These are phyloP conservation scores for Pachyuromys duprasi DNA, from an alignment of 2,797 vertebrate species.

Conservation along the genomic window DNA sequence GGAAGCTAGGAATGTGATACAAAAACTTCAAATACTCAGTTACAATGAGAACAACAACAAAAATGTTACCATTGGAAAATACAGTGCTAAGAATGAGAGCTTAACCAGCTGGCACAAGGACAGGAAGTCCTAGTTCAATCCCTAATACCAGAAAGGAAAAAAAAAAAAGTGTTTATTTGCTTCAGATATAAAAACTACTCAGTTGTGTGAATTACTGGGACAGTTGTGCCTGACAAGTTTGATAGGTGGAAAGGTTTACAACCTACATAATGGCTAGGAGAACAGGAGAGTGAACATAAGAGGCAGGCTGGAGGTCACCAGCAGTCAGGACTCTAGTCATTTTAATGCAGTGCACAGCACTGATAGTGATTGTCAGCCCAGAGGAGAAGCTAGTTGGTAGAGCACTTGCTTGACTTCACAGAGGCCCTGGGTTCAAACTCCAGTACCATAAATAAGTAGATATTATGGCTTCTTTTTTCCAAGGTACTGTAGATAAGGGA, in stretches of 20 bases:
- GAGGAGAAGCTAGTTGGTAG: not conserved
- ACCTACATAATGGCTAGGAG: not conserved
- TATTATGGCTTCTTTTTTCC: not conserved
- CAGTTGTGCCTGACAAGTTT: not conserved
- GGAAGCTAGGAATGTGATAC: not conserved
- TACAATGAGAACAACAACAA: not conserved
- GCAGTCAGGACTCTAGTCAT: no score
- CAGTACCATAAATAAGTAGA: not conserved
- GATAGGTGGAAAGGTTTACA: not conserved
- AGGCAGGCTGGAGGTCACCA: not conserved
- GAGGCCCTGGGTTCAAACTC: not conserved
- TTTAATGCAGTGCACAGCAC: not conserved
- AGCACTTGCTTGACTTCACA: not conserved
- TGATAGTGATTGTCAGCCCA: no score
- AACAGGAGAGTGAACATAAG: not conserved
- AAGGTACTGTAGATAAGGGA: not conserved
- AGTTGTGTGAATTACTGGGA: not conserved
- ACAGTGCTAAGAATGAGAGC: not conserved
- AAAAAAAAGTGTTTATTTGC: not conserved
- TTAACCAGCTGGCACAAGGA: not conserved
- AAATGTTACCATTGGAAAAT: not conserved
- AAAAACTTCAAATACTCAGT: conserved; percentile 1
- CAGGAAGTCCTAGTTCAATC: not conserved
- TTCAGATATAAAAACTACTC: conserved; percentile 27
- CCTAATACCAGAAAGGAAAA: not conserved